Base-by-base conservation (phyloP, 2,888 invertebrate genomes). In the Meiosimyza decipiens region DNA sequence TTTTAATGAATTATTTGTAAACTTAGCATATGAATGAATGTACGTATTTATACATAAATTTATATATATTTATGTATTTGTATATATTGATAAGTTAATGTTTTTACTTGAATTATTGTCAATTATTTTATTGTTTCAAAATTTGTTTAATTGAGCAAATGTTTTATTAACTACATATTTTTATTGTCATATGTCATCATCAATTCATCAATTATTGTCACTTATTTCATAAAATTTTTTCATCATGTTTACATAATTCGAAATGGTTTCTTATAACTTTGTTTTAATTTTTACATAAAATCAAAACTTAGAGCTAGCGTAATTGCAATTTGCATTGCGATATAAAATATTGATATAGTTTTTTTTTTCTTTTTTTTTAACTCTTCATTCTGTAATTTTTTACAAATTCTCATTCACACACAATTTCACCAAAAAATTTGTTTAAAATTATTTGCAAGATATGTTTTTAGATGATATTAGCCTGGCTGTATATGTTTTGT, bases 391-490 rank as follows among this genome's bases (percentile, higher is more conserved):
- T 11, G 22, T 47, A 65, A 28, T 18, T 33, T 52, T 68, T 50
- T 51, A 57, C 59, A 57, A 49, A 73, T 73, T 33, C 63, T 51
- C 54, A 68, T 28, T 65, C 73, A 73, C 78, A 74, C 74, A 72
- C 77, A 76, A 73, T 78, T 77, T 80, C 72, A 78, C 79, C 81
- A 79, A 78, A 40, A 40, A 40, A 40, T 40, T 40, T 40, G 9
- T 40, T 85, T 85, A 83, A 84, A 82, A 82, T 82, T 82, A 84
- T 82, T 80, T 81, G 83, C 82, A 82, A 87, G 87, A 87, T 87
- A 87, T 87, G 87, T 87, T 84, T 87, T 84, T 84, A 84, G 82
- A 84, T 85, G 87, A 86, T 87, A 86, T 86, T 83, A 84, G 86
- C 87, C 86, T 87, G 86, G 86, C 86, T 86, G 81, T 79, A 71